A percentile compares a stretch with the other conserved stretches of the same genome.
Conservation (phyloP, 1,140 invertebrate species). For the Tenebrio molitor region DNA sequence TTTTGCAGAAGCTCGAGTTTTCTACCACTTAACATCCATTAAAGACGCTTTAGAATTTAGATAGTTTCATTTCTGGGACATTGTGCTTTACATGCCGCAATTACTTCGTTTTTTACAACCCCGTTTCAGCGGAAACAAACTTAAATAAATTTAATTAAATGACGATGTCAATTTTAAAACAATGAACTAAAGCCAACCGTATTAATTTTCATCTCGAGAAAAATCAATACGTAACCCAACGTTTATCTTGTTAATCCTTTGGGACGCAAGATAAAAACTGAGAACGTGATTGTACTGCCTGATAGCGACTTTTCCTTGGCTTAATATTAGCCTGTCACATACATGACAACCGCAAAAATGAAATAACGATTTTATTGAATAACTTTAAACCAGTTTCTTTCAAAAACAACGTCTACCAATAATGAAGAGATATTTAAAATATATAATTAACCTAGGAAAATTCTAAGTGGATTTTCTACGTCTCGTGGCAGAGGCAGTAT, state of each 20-base stretch:
- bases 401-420: slow-evolving; percentile 2
- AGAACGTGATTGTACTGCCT: slow-evolving; percentile 41
- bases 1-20: slow-evolving; percentile 28
- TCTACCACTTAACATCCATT: slow-evolving; percentile 41
- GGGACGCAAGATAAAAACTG: slow-evolving; percentile 44
- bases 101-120: not conserved
- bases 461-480: slow-evolving; percentile 23
- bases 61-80: slow-evolving; percentile 23
- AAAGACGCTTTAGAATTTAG: slow-evolving; percentile 29
- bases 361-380: slow-evolving; percentile 43
- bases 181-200: not conserved
- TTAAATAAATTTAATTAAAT: slow-evolving; percentile 33
- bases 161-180: slow-evolving; percentile 8
- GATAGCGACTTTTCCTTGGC: slow-evolving; percentile 38
- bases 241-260: slow-evolving; percentile 36
- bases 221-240: slow-evolving; percentile 45
- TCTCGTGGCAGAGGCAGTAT: slow-evolving; percentile 1
- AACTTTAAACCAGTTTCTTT: not conserved
- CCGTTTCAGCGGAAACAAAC: too few species aligned
- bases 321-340: slow-evolving; percentile 48
- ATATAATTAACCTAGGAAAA: not conserved
- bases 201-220: slow-evolving; percentile 31
- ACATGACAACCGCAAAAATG: slow-evolving; percentile 43
- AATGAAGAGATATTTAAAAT: slow-evolving; percentile 11
- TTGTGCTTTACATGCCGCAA: not conserved